phyloP scores from a whole-genome alignment of 2,888 invertebrate genomes.

The Drosophila mimica region DNA sequence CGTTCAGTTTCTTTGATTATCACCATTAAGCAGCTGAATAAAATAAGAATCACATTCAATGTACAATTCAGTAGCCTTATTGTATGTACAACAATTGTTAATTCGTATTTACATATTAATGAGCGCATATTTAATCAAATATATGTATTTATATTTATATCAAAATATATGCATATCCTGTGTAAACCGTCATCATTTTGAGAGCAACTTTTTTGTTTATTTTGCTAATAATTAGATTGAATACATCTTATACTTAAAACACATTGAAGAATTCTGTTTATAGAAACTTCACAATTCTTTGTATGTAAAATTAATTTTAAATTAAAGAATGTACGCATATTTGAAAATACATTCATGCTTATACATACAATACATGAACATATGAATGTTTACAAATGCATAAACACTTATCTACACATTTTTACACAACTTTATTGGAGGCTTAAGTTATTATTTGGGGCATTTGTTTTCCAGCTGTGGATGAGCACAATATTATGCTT shows the following conservation, averaged over 20 bases:
- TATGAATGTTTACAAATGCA: background rate
- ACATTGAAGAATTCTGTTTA: background rate
- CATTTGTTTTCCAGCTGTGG: constrained; percentile 39
- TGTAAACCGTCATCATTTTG: background rate
- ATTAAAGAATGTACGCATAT: background rate
- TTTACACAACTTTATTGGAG: constrained; percentile 35
- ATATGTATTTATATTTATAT: background rate
- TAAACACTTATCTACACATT: constrained; percentile 8
- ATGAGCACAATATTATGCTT: constrained; percentile 54
- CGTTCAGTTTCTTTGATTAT: constrained; percentile 1
- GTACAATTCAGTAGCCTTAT: background rate
- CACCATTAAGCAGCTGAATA: background rate
- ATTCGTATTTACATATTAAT: background rate
- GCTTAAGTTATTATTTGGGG: constrained; percentile 30
- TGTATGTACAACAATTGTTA: background rate
- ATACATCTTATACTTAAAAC: background rate
- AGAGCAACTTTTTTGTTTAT: background rate
- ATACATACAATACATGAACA: background rate
- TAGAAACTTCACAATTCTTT: background rate
- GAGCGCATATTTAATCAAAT: background rate
- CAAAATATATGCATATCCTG: background rate
- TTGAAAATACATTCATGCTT: background rate
- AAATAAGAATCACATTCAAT: background rate
- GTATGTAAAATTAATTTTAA: background rate
- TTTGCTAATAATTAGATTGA: background rate